Evolutionary conservation across 2,888 invertebrate genomes (phyloP), one percentile per base, ranked within the genome.

Genomic region (Clistopyga incitator): DNA sequence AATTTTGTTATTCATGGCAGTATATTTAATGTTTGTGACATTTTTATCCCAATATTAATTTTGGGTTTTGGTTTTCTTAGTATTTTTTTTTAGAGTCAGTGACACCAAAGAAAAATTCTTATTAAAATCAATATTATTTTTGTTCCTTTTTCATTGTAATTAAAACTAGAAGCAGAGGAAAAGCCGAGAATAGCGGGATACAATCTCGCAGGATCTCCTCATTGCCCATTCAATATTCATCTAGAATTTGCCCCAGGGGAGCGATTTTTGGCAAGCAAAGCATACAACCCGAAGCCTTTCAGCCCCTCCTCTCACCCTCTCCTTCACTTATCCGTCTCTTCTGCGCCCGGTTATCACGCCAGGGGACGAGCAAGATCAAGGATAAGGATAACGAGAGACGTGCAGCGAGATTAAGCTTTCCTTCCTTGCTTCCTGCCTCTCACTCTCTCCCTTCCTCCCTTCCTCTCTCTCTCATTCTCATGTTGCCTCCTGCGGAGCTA

Each of bases 341-440:
- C 56, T 20, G 54, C 78, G 38, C 64, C 23, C 65, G 71, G 76
- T 20, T 77, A 82, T 82, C 80, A 71, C 80, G 70, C 70, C 80
- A 74, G 72, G 83, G 78, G 76, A 83, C 67, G 76, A 81, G 81
- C 75, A 80, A 84, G 83, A 86, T 86, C 83, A 78, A 76, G 72
- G 86, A 85, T 86, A 86, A 81, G 72, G 86, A 85, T 85, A 86
- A 86, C 80, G 84, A 82, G 86, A 85, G 84, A 84, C 83, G 81
- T 78, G 79, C 64, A 78, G 81, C 78, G 82, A 86, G 86, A 85
- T 85, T 86, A 85, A 86, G 84, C 78, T 76, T 68, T 23, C 68
- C 72, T 68, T 75, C 67, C 47, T 56, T 45, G 52, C 59, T 52
- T 50, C 65, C 75, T 64, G 64, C 61, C 38, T 65, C 52, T 29